phyloP scores from a whole-genome alignment of 2,113 vertebrate species.

The Lathamus discolor region DNA sequence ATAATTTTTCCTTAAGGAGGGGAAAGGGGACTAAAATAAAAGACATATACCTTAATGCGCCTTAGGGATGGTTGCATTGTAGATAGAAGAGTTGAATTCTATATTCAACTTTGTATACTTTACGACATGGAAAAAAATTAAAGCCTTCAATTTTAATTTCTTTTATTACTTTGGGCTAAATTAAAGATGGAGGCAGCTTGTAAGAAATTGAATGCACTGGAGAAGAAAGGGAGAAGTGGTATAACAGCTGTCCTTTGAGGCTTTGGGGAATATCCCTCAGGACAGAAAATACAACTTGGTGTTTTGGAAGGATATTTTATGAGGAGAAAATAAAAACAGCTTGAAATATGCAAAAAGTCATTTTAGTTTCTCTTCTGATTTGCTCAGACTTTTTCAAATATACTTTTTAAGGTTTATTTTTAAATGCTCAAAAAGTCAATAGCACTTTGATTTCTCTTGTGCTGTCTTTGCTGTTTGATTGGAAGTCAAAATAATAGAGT shows the following conservation, averaged over 20 bases:
- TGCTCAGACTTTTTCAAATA: neutral
- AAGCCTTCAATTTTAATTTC: conserved; percentile 12
- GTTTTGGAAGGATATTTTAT: neutral
- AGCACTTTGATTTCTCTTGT: conserved; percentile 5
- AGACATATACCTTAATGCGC: neutral
- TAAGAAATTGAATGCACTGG: conserved; percentile 33
- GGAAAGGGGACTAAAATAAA: neutral
- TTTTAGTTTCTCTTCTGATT: neutral
- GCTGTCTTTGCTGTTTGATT: neutral
- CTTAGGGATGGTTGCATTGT: neutral
- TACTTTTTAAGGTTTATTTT: conserved; percentile 20
- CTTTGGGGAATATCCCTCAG: neutral
- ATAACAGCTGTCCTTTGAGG: neutral
- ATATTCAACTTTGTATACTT: neutral
- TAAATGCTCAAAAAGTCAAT: neutral
- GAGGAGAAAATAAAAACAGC: conserved; percentile 10
- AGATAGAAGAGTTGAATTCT: neutral
- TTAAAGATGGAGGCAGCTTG: conserved; percentile 30
- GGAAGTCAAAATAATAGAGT: conserved; percentile 15
- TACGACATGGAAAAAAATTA: neutral
- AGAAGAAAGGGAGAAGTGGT: conserved; percentile 22
- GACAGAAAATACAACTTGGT: neutral
- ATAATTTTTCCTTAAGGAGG: neutral
- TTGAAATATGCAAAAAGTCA: neutral
- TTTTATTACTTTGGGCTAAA: conserved; percentile 9